Conservation (phyloP, 2,888 invertebrate genomes). For the Bombylius discolor region DNA sequence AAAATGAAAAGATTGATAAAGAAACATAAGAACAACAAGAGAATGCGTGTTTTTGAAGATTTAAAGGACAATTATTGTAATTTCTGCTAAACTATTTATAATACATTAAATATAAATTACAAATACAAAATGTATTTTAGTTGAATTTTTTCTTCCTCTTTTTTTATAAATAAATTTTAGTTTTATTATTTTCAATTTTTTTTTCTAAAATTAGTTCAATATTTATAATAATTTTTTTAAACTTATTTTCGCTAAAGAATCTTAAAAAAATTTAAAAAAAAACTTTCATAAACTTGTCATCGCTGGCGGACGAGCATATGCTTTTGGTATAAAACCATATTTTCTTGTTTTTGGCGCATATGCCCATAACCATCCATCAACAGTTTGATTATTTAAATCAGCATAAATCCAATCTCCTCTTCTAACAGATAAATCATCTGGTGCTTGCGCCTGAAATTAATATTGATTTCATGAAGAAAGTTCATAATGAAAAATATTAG, state of each 20-base stretch:
- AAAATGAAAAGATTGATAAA: constrained; percentile 14
- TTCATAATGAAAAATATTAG: neutral
- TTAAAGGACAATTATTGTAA: no score
- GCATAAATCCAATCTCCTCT: constrained; percentile 94
- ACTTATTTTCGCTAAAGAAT: no score
- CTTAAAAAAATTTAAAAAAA: neutral
- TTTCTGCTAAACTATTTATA: no score
- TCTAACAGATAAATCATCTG: constrained; percentile 80
- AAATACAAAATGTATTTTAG: no score
- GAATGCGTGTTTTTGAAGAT: no score
- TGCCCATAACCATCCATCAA: constrained; percentile 90
- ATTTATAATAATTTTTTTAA: no score
- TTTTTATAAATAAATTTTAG: no score
- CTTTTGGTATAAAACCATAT: constrained; percentile 91
- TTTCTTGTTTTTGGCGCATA: constrained; percentile 85
- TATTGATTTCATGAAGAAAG: neutral
- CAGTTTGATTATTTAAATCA: constrained; percentile 83
- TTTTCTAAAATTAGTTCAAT: no score
- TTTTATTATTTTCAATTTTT: no score
- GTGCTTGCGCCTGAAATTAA: constrained; percentile 62
- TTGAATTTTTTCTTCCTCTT: no score
- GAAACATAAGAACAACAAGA: neutral
- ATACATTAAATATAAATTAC: no score
- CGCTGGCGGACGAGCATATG: constrained; percentile 83
- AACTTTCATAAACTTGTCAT: constrained; percentile 53